Conservation (phyloP, 2,113 vertebrate genomes). For the Hippocampus guttulatus region DNA sequence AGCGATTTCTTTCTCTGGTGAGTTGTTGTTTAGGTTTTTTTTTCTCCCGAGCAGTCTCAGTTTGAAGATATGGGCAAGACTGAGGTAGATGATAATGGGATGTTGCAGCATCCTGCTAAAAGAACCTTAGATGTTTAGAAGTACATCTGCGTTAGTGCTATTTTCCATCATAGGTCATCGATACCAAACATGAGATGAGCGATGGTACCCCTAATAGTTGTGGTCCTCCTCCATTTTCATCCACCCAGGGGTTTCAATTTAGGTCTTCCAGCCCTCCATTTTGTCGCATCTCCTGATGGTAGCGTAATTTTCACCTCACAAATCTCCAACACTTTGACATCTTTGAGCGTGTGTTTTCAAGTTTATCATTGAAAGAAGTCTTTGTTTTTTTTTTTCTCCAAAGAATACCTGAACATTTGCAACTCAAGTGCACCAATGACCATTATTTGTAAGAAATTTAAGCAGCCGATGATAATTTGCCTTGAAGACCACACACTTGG, state of each 20-base stretch:
- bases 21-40: conserved; percentile 25
- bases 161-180: conserved; percentile 5
- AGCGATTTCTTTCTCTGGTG: conserved; percentile 30
- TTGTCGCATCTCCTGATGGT: conserved; percentile 29
- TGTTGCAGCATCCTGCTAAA: conserved; percentile 28
- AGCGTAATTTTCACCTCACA: conserved; percentile 48
- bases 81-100: conserved; percentile 9
- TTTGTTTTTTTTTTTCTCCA: neutral
- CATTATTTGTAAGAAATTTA: neutral
- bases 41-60: conserved; percentile 7
- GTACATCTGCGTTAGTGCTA: neutral
- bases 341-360: conserved; percentile 27
- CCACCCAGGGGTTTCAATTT: neutral
- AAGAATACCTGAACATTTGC: neutral
- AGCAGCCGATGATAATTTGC: neutral
- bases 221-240: conserved; percentile 15
- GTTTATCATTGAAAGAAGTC: neutral
- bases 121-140: conserved; percentile 2
- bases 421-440: neutral
- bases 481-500: conserved; percentile 25
- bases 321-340: conserved; percentile 60
- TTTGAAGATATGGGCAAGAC: conserved; percentile 11
- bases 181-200: conserved; percentile 17
- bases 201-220: conserved; percentile 1
- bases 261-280: neutral